phyloP scores from a whole-genome alignment of 2,797 vertebrate species.

The Chelidonichthys spinosus region DNA sequence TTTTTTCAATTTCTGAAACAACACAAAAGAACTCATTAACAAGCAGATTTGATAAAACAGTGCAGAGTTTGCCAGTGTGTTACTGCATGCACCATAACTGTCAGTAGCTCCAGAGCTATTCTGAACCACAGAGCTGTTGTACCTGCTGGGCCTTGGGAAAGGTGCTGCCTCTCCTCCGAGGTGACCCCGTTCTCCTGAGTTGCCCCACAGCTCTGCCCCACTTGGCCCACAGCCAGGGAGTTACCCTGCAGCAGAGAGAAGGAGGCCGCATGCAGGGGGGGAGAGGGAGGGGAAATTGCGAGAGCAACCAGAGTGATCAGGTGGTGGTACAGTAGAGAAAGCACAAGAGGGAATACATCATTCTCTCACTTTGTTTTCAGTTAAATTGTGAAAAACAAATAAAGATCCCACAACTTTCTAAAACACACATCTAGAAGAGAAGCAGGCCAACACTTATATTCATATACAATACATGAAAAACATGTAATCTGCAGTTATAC shows the following conservation, averaged over 20 bases:
- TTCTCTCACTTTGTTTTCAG: not conserved
- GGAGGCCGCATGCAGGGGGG: constrained; percentile 18
- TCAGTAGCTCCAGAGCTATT: not conserved
- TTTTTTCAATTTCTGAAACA: constrained; percentile 88
- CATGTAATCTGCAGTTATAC: not conserved
- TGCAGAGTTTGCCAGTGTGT: not conserved
- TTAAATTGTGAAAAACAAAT: not conserved
- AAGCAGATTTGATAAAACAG: constrained; percentile 3
- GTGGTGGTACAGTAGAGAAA: constrained; percentile 23
- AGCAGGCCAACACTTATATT: not conserved
- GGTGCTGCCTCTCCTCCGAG: constrained; percentile 58
- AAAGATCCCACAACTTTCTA: too few relatives aligned
- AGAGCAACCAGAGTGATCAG: constrained; percentile 46
- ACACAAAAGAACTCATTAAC: constrained; percentile 11
- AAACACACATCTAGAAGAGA: not conserved
- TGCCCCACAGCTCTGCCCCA: constrained; percentile 70
- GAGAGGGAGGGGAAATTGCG: constrained; percentile 22
- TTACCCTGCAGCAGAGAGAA: constrained; percentile 76
- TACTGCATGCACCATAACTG: not conserved
- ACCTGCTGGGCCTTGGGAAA: constrained; percentile 72
- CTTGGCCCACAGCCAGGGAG: constrained; percentile 75
- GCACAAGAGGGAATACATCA: constrained; percentile 10
- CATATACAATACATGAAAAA: too few relatives aligned
- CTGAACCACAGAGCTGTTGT: constrained; percentile 11
- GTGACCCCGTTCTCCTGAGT: constrained; percentile 51